Evolutionary conservation across 2,888 invertebrate species (phyloP), one percentile per base, ranked within the genome.

Genomic region (Scaptomyza caliginosa): DNA sequence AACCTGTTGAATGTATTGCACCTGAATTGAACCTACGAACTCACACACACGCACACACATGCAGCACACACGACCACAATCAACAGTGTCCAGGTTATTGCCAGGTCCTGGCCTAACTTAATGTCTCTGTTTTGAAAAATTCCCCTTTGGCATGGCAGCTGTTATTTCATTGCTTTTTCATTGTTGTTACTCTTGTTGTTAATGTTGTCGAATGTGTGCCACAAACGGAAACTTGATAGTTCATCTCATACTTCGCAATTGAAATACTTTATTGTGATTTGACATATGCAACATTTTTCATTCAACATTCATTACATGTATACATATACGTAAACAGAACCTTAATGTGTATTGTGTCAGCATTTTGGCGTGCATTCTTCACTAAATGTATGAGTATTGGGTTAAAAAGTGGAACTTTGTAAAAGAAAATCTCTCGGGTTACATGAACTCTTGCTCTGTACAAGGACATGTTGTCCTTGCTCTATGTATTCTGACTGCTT

Each of bases 1-100:
- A 85, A 85, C 83, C 67, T 82, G 87, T 87, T 82, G 86, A 79
- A 79, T 83, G 67, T 71, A 65, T 67, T 88, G 86, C 83, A 83
- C 88, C 86, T 74, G 68, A 59, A 34, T 83, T 74, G 68, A 59
- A 34, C 11, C 43, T 39, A 51, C 32, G 11, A 19, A 24, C 55
- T 34, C 45, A 46, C 56, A 51, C 40, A 54, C 52, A 30, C 21
- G 19, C 13, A 19, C 40, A 52, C 32, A 10, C 39, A 26, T 34
- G 39, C 36, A 58, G 30, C 34, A 26, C 30, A 51, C 21, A 17
- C 50, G 17, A 7, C 23, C 16, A 6, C 48, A 45, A n/a, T 28
- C 17, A 30, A 30, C 16, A 32, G 30, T 30, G 46, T 39, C 16
- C 28, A 34, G 36, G 23, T 16, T 34, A 16, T 28, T 54, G 38